Evolutionary conservation across 2,888 invertebrate species (phyloP).

Genomic region (Lissonota sp.): DNA sequence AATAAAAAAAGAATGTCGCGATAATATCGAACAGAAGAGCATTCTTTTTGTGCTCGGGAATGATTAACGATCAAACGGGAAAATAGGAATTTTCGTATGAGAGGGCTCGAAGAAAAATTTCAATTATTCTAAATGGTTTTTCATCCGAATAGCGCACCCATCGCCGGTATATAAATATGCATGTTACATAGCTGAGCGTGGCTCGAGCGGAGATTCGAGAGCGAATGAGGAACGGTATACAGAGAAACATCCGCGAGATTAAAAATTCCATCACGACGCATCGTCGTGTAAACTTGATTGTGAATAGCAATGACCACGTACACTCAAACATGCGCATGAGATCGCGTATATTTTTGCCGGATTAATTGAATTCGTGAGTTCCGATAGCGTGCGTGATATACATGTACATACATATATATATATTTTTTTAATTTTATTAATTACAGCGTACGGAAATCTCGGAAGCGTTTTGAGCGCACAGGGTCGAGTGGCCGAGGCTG

Average conservation of each 20-base stretch:
- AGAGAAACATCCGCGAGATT: slow-evolving; percentile 6
- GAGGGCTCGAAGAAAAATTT: too few species aligned
- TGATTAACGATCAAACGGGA: too few species aligned
- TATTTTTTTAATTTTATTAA: slow-evolving; percentile 37
- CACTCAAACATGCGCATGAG: background rate
- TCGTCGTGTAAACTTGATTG: slow-evolving; percentile 29
- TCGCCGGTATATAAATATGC: background rate
- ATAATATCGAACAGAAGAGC: too few species aligned
- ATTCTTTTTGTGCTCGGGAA: too few species aligned
- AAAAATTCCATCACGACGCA: slow-evolving; percentile 35
- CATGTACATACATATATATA: too few species aligned
- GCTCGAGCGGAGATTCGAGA: slow-evolving; percentile 10
- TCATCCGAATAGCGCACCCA: background rate
- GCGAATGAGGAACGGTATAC: slow-evolving; percentile 2
- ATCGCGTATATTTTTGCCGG: slow-evolving; percentile 9
- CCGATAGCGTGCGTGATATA: background rate
- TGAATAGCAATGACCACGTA: slow-evolving; percentile 13
- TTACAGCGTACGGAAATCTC: slow-evolving; percentile 97
- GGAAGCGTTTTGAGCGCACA: slow-evolving; percentile 97
- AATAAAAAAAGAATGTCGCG: too few species aligned
- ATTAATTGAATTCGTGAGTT: slow-evolving; percentile 31
- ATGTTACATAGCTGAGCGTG: background rate
- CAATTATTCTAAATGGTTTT: background rate
- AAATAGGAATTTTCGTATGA: too few species aligned
- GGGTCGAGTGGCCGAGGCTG: slow-evolving; percentile 94